Evolutionary conservation across 2,113 vertebrate species (phyloP).

Genomic region (Cyphomyrus discorhynchus): DNA sequence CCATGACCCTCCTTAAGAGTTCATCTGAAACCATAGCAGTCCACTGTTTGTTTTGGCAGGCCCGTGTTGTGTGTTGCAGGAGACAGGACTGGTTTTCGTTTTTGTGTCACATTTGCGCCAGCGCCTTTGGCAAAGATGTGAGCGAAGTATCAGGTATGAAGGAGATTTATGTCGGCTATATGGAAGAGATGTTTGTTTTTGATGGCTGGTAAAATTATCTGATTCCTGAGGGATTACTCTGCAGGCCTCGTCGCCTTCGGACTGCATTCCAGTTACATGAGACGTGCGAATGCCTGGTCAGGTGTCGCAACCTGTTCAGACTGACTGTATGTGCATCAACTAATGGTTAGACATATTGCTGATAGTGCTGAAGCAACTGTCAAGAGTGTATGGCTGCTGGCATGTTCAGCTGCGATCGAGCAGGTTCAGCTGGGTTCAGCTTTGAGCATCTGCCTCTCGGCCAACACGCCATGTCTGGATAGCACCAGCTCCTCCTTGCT

Average conservation of each 20-base stretch:
- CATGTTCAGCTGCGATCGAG: neutral
- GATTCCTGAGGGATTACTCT: neutral
- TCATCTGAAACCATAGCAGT: constrained; percentile 18
- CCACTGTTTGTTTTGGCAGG: constrained; percentile 17
- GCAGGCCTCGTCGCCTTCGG: neutral
- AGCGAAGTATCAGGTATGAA: neutral
- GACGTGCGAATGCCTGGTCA: neutral
- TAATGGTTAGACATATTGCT: neutral
- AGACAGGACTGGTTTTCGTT: neutral
- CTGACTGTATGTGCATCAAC: neutral
- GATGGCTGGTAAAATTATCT: neutral
- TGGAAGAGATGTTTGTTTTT: neutral
- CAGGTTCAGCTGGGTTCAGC: neutral
- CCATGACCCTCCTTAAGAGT: neutral
- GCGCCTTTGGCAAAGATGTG: neutral
- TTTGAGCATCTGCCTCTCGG: neutral
- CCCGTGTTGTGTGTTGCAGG: neutral
- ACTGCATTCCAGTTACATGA: constrained; percentile 12
- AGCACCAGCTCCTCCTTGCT: neutral
- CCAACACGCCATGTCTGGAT: neutral
- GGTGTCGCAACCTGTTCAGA: constrained; percentile 14
- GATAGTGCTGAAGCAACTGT: neutral
- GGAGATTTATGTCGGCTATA: neutral
- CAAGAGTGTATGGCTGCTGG: neutral
- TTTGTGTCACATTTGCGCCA: neutral